Evolutionary conservation across 2,888 invertebrate genomes (phyloP).

Genomic region (Hermodice carunculata): DNA sequence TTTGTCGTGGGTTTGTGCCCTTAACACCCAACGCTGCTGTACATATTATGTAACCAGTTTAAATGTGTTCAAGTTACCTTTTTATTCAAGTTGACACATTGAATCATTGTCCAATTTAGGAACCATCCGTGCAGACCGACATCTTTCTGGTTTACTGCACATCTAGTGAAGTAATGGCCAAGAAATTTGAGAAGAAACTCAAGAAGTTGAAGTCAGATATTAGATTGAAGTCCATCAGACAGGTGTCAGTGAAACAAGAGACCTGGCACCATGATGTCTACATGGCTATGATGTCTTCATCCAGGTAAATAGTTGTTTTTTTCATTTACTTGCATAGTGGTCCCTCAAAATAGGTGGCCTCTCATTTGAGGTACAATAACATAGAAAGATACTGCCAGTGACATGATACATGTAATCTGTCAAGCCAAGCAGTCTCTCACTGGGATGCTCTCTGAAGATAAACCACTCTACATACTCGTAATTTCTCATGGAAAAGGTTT

Average conservation of each 20-base stretch:
- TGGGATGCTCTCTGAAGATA: background rate
- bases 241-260: constrained; percentile 8
- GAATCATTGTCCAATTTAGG: too few species aligned
- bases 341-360: too few species aligned
- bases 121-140: constrained; percentile 9
- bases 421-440: background rate
- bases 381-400: too few species aligned
- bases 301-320: background rate
- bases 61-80: too few species aligned
- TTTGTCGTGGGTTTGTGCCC: too few species aligned
- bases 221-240: constrained; percentile 4
- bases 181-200: background rate
- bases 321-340: background rate
- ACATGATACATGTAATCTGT: background rate
- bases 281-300: constrained; percentile 8
- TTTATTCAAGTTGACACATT: too few species aligned
- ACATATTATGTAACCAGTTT: too few species aligned
- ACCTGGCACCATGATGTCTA: constrained; percentile 29
- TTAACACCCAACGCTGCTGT: too few species aligned
- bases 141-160: constrained; percentile 23
- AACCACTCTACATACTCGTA: background rate
- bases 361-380: too few species aligned
- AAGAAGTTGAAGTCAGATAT: background rate
- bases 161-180: background rate
- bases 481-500: background rate